phyloP scores from a whole-genome alignment of 1,140 invertebrate genomes.

The Meloidogyne chitwoodi region DNA sequence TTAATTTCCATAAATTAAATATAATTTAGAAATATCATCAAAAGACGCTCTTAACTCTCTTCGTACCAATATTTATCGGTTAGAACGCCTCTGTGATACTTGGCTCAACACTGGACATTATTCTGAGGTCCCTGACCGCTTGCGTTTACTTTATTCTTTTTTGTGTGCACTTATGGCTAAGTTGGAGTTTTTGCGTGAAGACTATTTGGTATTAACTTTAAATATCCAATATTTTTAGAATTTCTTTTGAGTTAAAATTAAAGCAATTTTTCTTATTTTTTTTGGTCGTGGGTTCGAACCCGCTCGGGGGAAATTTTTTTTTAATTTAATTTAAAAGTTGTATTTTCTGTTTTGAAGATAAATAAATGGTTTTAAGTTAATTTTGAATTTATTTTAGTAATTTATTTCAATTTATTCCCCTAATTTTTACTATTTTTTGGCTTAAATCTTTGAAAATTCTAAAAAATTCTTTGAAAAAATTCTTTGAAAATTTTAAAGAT shows the following conservation, averaged over 20 bases:
- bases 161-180: constrained; percentile 30
- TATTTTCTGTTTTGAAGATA: not conserved
- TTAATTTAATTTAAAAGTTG: constrained; percentile 1
- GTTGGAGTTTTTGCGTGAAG: constrained; percentile 6
- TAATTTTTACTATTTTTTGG: not conserved
- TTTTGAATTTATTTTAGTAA: not conserved
- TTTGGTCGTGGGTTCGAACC: not conserved
- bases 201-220: constrained; percentile 20
- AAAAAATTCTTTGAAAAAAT: not conserved
- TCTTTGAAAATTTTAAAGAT: not conserved
- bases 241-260: not conserved
- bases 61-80: not conserved
- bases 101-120: constrained; percentile 46
- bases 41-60: not conserved
- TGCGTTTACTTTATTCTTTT: constrained; percentile 35
- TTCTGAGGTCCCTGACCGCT: constrained; percentile 35
- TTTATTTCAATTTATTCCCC: not conserved
- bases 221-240: not conserved
- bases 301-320: not conserved
- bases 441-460: not conserved
- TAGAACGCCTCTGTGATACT: constrained; percentile 12
- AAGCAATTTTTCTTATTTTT: not conserved
- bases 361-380: not conserved
- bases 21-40: not conserved
- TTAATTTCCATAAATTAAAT: not conserved